Evolutionary conservation across 2,797 vertebrate genomes (phyloP).

Genomic region (Takifugu rubripes): DNA sequence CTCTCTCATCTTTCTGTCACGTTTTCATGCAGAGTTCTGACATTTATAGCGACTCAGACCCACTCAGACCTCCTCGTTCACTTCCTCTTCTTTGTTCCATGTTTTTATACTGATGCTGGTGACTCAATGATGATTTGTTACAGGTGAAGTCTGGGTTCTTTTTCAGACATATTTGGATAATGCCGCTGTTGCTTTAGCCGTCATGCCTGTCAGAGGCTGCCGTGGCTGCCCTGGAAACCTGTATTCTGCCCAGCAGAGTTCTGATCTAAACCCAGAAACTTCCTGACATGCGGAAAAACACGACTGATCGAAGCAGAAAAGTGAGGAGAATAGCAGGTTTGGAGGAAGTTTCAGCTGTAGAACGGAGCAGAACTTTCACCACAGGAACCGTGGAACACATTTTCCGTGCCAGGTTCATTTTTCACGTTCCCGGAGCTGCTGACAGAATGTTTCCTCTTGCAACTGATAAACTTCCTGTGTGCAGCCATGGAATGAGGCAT

Average conservation of each 20-base stretch:
- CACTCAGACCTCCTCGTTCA: conserved; percentile 6
- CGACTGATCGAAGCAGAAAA: too few species aligned
- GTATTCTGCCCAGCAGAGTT: conserved; percentile 13
- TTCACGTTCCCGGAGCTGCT: too few species aligned
- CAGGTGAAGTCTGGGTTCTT: conserved; percentile 26
- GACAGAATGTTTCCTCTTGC: too few species aligned
- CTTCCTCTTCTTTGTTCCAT: conserved; percentile 19
- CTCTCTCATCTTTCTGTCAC: conserved; percentile 1
- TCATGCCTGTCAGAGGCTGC: conserved; percentile 20
- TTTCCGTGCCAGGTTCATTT: too few species aligned
- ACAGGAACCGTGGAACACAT: too few species aligned
- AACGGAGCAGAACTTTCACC: too few species aligned
- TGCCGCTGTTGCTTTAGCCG: conserved; percentile 18
- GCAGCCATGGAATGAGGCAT: too few species aligned
- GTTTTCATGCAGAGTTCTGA: conserved; percentile 10
- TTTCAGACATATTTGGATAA: background rate
- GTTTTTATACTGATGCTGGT: conserved; percentile 21
- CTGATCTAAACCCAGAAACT: too few species aligned
- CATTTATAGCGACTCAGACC: conserved; percentile 27
- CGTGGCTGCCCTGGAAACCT: conserved; percentile 25
- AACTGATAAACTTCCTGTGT: too few species aligned
- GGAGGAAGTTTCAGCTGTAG: too few species aligned
- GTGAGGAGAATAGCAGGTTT: too few species aligned
- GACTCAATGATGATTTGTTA: conserved; percentile 24
- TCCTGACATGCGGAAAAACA: too few species aligned